These are phyloP conservation scores for Emydura subglobosa DNA, from an alignment of 2,113 vertebrate genomes.

Conservation along the genomic window DNA sequence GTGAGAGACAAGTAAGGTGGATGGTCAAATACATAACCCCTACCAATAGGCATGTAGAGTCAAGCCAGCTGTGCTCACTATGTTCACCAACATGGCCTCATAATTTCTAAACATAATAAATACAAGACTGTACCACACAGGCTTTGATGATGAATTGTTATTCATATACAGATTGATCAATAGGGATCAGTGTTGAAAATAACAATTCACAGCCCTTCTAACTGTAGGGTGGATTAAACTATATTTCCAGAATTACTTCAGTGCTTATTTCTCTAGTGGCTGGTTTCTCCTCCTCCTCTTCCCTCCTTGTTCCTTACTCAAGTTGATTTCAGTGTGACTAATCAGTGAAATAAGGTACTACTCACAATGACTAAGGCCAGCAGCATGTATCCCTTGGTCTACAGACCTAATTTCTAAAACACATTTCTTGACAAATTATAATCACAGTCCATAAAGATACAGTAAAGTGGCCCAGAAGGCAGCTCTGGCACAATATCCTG, in stretches of 20 bases:
- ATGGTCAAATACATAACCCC: neutral
- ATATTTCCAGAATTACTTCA: neutral
- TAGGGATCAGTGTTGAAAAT: neutral
- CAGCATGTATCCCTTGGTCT: neutral
- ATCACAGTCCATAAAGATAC: neutral
- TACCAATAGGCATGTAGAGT: neutral
- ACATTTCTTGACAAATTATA: neutral
- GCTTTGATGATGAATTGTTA: neutral
- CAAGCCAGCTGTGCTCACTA: neutral
- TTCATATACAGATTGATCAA: neutral
- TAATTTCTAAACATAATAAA: neutral
- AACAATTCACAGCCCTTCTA: neutral
- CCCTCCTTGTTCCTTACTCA: neutral
- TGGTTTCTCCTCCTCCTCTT: neutral
- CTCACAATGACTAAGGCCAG: neutral
- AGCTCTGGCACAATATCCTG: neutral
- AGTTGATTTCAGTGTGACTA: neutral
- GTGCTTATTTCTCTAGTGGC: neutral
- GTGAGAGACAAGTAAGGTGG: neutral
- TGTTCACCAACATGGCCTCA: neutral
- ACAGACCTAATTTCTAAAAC: neutral
- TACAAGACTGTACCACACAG: accelerated
- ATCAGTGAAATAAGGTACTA: neutral
- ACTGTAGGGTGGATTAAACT: neutral
- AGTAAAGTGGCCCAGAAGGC: neutral